phyloP scores from a whole-genome alignment of 2,888 invertebrate species.

The Drosophila sordidapex region DNA sequence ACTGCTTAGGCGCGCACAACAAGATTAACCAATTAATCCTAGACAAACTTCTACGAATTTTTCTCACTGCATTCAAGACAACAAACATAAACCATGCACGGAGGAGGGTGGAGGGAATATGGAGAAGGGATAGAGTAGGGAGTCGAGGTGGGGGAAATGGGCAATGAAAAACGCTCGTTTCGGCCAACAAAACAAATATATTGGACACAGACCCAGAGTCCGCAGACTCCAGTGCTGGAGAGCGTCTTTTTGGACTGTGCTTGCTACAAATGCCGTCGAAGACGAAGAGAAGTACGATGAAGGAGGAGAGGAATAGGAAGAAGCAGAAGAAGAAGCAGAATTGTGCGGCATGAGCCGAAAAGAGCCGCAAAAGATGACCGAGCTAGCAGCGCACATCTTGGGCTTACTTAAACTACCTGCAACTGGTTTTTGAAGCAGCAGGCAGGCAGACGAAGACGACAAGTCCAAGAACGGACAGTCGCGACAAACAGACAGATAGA shows the following conservation, averaged over 20 bases:
- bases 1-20: slow-evolving; percentile 35
- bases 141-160: slow-evolving; percentile 16
- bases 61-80: slow-evolving; percentile 66
- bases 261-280: slow-evolving; percentile 29
- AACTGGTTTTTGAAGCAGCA: slow-evolving; percentile 79
- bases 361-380: slow-evolving; percentile 71
- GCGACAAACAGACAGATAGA: slow-evolving; percentile 25
- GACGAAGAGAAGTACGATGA: not conserved
- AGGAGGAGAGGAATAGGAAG: slow-evolving; percentile 5
- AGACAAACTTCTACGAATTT: slow-evolving; percentile 74
- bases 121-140: not conserved
- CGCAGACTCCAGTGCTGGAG: slow-evolving; percentile 31
- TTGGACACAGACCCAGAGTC: slow-evolving; percentile 39
- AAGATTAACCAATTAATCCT: slow-evolving; percentile 72
- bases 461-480: slow-evolving; percentile 57
- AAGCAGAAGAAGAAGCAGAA: slow-evolving; percentile 31
- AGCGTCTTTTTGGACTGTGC: slow-evolving; percentile 29
- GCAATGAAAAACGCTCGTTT: slow-evolving; percentile 45
- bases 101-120: not conserved
- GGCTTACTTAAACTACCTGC: slow-evolving; percentile 82
- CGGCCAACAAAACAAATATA: slow-evolving; percentile 53
- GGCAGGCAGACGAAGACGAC: slow-evolving; percentile 54
- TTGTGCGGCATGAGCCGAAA: slow-evolving; percentile 53
- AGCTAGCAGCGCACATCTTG: slow-evolving; percentile 53
- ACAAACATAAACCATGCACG: slow-evolving; percentile 34